These are phyloP conservation scores for Hiodon tergisus DNA, from an alignment of 2,113 vertebrate genomes.

Conservation along the genomic window DNA sequence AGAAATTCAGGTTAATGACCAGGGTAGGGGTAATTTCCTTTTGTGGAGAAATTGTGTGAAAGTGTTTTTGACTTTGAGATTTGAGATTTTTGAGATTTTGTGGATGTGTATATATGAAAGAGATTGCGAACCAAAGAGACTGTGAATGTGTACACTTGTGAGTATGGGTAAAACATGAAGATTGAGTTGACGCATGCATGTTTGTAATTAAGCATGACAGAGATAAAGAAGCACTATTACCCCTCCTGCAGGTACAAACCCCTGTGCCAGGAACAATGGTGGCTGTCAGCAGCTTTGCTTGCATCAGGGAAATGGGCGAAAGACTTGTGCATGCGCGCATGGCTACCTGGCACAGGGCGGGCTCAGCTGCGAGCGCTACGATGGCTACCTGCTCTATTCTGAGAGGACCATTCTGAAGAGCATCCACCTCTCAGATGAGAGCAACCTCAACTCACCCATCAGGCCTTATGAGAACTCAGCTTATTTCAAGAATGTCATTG, in stretches of 20 bases:
- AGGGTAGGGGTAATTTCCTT: too few species aligned
- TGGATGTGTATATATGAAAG: not conserved
- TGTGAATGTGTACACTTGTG: not conserved
- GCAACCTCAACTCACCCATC: conserved; percentile 88
- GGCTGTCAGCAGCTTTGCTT: conserved; percentile 95
- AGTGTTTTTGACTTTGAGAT: too few species aligned
- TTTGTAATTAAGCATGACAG: not conserved
- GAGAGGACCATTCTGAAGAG: conserved; percentile 93
- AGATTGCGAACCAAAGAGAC: not conserved
- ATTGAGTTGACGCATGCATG: not conserved
- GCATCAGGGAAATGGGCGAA: conserved; percentile 74
- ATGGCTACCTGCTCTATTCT: conserved; percentile 92
- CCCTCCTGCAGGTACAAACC: conserved; percentile 73
- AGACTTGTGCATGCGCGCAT: conserved; percentile 89
- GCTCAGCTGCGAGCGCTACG: conserved; percentile 79
- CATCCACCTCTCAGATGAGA: conserved; percentile 94
- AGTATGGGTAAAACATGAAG: not conserved
- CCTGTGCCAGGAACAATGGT: conserved; percentile 84
- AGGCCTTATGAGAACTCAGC: conserved; percentile 85
- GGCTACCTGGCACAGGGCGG: conserved; percentile 84
- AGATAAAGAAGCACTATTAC: not conserved
- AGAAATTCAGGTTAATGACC: too few species aligned
- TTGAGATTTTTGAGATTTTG: not conserved
- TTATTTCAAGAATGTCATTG: conserved; percentile 91
- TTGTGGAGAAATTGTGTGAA: too few species aligned